Evolutionary conservation across 2,888 invertebrate genomes (phyloP).

Genomic region (Patella pellucida): DNA sequence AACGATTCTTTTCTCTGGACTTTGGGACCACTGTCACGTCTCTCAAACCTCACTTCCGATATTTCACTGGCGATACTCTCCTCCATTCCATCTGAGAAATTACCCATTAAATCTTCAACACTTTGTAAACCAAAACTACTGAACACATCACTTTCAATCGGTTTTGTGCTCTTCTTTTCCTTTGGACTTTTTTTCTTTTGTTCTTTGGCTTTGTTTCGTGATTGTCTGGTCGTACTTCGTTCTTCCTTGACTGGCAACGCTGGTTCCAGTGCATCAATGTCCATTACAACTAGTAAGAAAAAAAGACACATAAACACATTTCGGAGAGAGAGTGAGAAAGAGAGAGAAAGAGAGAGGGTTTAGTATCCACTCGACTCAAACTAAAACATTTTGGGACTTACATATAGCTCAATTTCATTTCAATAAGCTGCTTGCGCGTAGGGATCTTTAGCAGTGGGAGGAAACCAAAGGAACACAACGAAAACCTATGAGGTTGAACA

Average conservation of each 20-base stretch:
- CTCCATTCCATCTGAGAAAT: conserved; percentile 32
- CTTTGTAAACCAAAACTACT: conserved; percentile 60
- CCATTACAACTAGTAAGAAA: conserved; percentile 46
- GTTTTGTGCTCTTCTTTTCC: conserved; percentile 11
- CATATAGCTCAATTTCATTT: background rate
- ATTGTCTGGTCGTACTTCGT: conserved; percentile 19
- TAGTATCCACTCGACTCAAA: too few relatives aligned
- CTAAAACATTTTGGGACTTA: too few relatives aligned
- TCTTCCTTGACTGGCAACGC: conserved; percentile 26
- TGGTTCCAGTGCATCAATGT: conserved; percentile 43
- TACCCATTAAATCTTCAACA: conserved; percentile 61
- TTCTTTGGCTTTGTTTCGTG: conserved; percentile 8
- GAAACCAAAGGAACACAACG: too few relatives aligned
- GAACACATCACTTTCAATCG: conserved; percentile 35
- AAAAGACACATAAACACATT: background rate
- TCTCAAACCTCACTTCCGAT: conserved; percentile 54
- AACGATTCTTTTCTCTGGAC: conserved; percentile 38
- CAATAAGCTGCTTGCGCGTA: too few relatives aligned
- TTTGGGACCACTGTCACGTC: conserved; percentile 23
- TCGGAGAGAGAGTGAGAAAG: conserved; percentile 1
- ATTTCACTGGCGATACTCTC: conserved; percentile 43
- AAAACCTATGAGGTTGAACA: too few relatives aligned
- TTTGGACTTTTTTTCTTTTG: conserved; percentile 16
- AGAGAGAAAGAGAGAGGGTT: too few relatives aligned
- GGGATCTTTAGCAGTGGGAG: too few relatives aligned